A percentile compares a stretch with the other conserved stretches of the same genome.
Conservation (phyloP, 2,113 vertebrate genomes). For the Pelusios castaneus region DNA sequence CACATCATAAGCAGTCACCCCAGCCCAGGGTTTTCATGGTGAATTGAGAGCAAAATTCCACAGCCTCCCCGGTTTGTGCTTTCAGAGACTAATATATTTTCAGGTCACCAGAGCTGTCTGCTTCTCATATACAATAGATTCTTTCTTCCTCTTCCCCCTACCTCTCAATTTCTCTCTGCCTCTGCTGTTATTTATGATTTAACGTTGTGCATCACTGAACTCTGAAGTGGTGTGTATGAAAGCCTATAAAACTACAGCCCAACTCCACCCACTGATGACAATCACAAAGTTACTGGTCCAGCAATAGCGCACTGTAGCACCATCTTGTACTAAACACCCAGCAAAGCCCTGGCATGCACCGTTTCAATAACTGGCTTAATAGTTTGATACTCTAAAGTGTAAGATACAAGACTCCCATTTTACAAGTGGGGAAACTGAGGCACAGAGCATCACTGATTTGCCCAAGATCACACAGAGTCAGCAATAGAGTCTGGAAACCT, state of each 20-base stretch:
- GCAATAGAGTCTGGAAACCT: background rate
- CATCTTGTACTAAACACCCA: background rate
- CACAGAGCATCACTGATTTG: background rate
- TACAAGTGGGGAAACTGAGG: background rate
- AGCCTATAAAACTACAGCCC: background rate
- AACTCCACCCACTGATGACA: background rate
- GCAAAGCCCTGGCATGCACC: background rate
- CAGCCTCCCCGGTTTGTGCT: constrained; percentile 14
- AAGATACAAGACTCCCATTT: no score
- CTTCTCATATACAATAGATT: constrained; percentile 49
- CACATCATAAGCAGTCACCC: constrained; percentile 32
- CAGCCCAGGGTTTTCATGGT: constrained; percentile 59
- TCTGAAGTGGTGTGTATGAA: background rate
- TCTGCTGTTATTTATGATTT: constrained; percentile 41
- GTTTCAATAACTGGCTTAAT: fast-evolving
- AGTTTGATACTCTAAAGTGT: no score
- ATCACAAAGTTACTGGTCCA: background rate
- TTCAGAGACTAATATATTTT: constrained; percentile 58
- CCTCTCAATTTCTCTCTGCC: constrained; percentile 48
- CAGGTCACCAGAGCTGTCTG: constrained; percentile 58
- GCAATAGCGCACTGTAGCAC: background rate
- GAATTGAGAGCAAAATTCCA: constrained; percentile 66
- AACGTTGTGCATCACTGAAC: background rate
- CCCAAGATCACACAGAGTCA: background rate
- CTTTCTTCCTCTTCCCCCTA: constrained; percentile 51